A percentile compares a stretch with the other conserved stretches of the same genome.
Conservation (phyloP, 2,888 invertebrate genomes). For the Malacosoma neustria region DNA sequence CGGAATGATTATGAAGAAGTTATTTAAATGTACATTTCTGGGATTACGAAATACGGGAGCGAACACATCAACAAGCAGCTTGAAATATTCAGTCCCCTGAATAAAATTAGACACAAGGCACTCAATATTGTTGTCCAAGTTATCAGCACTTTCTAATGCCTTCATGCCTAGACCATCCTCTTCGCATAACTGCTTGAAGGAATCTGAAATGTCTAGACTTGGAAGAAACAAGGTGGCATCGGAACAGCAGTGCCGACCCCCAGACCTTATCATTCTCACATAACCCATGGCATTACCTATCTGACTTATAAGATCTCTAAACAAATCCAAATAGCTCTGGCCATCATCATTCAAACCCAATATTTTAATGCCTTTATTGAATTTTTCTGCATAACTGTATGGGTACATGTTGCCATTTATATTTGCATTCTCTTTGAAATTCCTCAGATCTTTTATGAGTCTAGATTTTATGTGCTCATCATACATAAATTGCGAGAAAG, state of each 20-base stretch:
- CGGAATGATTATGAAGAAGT: slow-evolving; percentile 95
- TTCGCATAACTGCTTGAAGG: slow-evolving; percentile 77
- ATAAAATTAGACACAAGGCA: slow-evolving; percentile 89
- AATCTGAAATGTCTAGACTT: slow-evolving; percentile 76
- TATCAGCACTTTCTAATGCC: slow-evolving; percentile 79
- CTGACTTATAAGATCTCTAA: slow-evolving; percentile 92
- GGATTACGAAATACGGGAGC: slow-evolving; percentile 89
- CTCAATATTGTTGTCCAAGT: slow-evolving; percentile 84
- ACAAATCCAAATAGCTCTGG: slow-evolving; percentile 93
- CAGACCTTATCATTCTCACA: slow-evolving; percentile 94
- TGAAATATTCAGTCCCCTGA: slow-evolving; percentile 91
- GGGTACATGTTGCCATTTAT: slow-evolving; percentile 82
- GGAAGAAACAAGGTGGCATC: slow-evolving; percentile 94
- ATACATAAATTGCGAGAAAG: slow-evolving; percentile 97
- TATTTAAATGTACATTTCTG: slow-evolving; percentile 90
- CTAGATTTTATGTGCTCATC: slow-evolving; percentile 98
- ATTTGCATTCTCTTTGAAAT: slow-evolving; percentile 83
- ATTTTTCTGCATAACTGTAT: slow-evolving; percentile 94
- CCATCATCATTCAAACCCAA: slow-evolving; percentile 88
- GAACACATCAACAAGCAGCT: slow-evolving; percentile 94
- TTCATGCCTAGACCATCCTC: slow-evolving; percentile 75
- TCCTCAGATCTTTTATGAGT: slow-evolving; percentile 89
- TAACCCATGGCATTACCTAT: slow-evolving; percentile 98
- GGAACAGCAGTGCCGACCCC: slow-evolving; percentile 93
- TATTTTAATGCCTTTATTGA: slow-evolving; percentile 92